phyloP scores from a whole-genome alignment of 2,888 invertebrate genomes.

The Hedya salicella region DNA sequence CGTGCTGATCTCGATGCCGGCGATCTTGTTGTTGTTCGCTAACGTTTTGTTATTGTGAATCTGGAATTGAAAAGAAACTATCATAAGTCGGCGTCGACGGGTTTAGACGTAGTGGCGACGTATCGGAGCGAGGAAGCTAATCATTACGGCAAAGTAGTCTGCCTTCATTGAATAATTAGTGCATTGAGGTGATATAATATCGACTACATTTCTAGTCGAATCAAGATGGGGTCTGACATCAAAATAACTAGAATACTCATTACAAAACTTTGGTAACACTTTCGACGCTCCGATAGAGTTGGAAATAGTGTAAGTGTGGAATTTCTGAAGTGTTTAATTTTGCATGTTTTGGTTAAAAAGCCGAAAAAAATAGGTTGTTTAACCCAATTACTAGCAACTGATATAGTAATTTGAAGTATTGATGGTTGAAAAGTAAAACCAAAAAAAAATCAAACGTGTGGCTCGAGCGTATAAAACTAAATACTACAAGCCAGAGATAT shows the following conservation, averaged over 20 bases:
- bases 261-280: too few species aligned
- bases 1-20: slow-evolving; percentile 93
- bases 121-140: neutral
- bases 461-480: slow-evolving; percentile 8
- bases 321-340: too few species aligned
- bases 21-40: slow-evolving; percentile 86
- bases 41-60: slow-evolving; percentile 79
- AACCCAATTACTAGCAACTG: slow-evolving; percentile 18
- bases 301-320: neutral
- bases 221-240: too few species aligned
- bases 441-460: neutral
- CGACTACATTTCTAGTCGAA: too few species aligned
- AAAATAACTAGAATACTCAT: too few species aligned
- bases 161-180: too few species aligned
- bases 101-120: neutral
- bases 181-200: too few species aligned
- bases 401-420: neutral
- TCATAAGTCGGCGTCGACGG: slow-evolving; percentile 45
- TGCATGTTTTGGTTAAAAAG: neutral
- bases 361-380: neutral
- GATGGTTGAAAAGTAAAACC: neutral
- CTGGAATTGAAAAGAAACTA: slow-evolving; percentile 56
- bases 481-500: too few species aligned
- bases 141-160: neutral
- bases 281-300: neutral